These are phyloP conservation scores for Crotalus horridus DNA, from an alignment of 2,113 vertebrate genomes.

Conservation along the genomic window DNA sequence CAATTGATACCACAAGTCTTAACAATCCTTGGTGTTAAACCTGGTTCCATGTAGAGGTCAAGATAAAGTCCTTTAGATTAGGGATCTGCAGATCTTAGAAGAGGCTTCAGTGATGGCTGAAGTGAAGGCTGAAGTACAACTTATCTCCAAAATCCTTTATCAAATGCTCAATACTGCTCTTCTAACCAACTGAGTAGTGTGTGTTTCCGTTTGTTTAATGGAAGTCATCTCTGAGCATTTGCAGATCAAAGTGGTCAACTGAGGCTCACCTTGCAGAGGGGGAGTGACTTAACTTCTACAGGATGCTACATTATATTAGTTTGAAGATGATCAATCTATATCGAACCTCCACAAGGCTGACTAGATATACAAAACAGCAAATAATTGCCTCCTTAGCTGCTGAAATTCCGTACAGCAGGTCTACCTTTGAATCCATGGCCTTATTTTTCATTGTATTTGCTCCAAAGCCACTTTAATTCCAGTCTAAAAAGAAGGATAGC, in stretches of 20 bases:
- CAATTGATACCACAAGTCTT: neutral
- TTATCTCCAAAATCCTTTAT: neutral
- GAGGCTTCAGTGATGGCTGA: neutral
- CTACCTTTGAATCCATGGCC: neutral
- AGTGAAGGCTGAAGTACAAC: neutral
- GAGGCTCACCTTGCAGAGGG: neutral
- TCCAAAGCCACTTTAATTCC: neutral
- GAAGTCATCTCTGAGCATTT: neutral
- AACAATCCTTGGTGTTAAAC: neutral
- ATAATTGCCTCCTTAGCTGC: neutral
- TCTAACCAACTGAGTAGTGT: neutral
- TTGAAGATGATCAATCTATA: neutral
- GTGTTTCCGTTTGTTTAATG: neutral
- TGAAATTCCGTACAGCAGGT: neutral
- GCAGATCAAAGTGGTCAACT: neutral
- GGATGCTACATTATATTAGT: neutral
- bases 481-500: neutral
- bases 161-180: neutral
- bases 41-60: neutral
- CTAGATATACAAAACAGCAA: neutral
- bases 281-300: neutral
- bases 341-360: neutral
- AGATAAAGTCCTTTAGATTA: neutral
- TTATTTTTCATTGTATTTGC: neutral
- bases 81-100: neutral